Conservation (phyloP, 2,113 vertebrate genomes). For the Diglossa brunneiventris region DNA sequence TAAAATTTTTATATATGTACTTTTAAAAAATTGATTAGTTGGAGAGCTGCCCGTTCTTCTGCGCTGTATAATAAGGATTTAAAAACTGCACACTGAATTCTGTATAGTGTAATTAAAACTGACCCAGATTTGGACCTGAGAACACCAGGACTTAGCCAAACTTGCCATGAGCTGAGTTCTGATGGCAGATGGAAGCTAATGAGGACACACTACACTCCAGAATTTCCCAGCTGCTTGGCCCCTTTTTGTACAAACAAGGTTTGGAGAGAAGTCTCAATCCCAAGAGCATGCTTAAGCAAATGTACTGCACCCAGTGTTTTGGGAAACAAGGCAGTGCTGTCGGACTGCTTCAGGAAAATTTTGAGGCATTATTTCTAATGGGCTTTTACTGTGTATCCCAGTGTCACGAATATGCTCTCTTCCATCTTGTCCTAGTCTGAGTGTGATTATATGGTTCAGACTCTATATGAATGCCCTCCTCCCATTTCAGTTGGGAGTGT, state of each 20-base stretch:
- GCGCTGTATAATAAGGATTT: conserved; percentile 81
- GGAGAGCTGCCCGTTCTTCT: conserved; percentile 79
- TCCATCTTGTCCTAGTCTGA: background rate
- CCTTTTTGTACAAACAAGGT: conserved; percentile 82
- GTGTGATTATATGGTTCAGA: background rate
- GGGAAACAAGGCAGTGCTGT: conserved; percentile 66
- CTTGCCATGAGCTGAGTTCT: conserved; percentile 83
- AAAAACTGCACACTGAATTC: conserved; percentile 78
- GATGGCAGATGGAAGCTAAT: conserved; percentile 84
- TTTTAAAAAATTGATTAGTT: conserved; percentile 86
- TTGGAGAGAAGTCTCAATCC: conserved; percentile 80
- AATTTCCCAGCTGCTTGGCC: conserved; percentile 85
- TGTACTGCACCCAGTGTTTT: conserved; percentile 74
- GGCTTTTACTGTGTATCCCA: background rate
- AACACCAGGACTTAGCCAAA: conserved; percentile 81
- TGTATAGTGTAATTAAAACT: conserved; percentile 84
- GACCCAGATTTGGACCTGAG: conserved; percentile 84
- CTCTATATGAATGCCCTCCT: background rate
- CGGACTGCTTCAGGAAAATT: conserved; percentile 56
- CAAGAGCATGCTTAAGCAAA: conserved; percentile 77
- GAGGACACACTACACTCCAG: conserved; percentile 82
- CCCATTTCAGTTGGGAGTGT: background rate
- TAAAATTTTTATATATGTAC: conserved; percentile 85
- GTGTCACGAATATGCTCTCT: background rate
- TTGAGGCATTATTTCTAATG: conserved; percentile 34